Percentiles rank a stretch among this genome's conserved stretches.
Conservation (phyloP, 2,797 vertebrate genomes). For the Cuniculus paca region DNA sequence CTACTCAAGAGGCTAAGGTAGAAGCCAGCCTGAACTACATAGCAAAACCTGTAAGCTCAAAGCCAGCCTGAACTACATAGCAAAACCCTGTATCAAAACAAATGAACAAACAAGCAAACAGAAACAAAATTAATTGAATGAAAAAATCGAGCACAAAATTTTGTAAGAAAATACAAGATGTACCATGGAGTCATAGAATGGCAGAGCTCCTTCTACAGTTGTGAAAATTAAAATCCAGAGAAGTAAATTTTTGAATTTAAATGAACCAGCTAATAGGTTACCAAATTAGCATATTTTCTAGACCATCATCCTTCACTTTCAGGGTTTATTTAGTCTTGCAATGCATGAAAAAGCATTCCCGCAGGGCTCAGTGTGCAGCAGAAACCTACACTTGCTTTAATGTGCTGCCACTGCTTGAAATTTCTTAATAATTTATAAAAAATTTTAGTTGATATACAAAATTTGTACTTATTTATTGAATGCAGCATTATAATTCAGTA, state of each 20-base stretch:
- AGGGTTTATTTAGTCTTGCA: not conserved
- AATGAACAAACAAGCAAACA: not conserved
- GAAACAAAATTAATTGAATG: not conserved
- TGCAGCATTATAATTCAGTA: not conserved
- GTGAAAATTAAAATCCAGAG: constrained; percentile 30
- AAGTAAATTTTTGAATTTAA: constrained; percentile 18
- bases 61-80: not conserved
- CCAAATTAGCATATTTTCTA: not conserved
- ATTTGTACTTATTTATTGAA: not conserved
- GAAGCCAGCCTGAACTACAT: not conserved
- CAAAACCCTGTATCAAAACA: not conserved
- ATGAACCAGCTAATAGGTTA: not conserved
- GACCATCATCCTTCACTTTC: not conserved
- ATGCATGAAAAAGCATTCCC: not conserved
- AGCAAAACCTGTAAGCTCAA: not conserved
- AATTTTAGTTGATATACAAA: not conserved
- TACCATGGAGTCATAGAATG: not conserved
- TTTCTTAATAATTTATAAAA: not conserved
- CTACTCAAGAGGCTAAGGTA: not conserved
- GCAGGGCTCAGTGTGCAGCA: not conserved
- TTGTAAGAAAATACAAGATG: not conserved
- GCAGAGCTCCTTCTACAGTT: not conserved
- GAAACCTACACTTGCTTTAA: not conserved
- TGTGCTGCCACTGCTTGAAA: not conserved
- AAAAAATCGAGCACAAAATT: constrained; percentile 52